Conservation (phyloP, 2,888 invertebrate species). For the Catocala nupta region DNA sequence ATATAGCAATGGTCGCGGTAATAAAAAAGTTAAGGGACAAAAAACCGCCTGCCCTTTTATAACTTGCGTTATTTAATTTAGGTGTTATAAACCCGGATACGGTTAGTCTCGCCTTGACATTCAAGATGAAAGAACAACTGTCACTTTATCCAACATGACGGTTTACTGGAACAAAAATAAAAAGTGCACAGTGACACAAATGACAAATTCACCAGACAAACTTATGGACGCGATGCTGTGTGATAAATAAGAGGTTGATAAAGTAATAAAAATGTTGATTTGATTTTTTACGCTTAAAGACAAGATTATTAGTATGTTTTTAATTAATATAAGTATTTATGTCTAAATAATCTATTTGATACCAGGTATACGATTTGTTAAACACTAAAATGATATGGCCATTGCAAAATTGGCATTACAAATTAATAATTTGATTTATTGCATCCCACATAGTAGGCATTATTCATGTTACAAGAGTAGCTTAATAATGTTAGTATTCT, state of each 20-base stretch:
- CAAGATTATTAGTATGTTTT: not conserved
- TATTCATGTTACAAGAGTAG: no score
- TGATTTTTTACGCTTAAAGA: conserved; percentile 2
- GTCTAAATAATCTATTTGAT: not conserved
- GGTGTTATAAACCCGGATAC: conserved; percentile 49
- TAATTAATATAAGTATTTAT: conserved; percentile 12
- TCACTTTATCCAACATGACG: conserved; percentile 24
- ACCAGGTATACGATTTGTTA: not conserved
- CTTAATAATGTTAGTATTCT: no score
- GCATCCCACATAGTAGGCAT: no score
- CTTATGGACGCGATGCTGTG: conserved; percentile 8
- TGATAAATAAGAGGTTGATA: conserved; percentile 24
- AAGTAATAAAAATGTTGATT: conserved; percentile 5
- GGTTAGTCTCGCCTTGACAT: conserved; percentile 50
- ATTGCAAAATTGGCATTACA: no score
- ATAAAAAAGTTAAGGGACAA: conserved; percentile 10
- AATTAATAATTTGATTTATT: no score
- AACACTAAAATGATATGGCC: not conserved
- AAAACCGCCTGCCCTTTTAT: conserved; percentile 18
- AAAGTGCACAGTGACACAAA: conserved; percentile 25
- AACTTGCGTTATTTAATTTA: conserved; percentile 25
- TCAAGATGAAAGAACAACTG: conserved; percentile 37
- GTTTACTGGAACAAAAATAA: conserved; percentile 15
- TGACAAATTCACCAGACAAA: conserved; percentile 36
- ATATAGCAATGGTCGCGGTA: conserved; percentile 7